phyloP scores from a whole-genome alignment of 2,797 vertebrate genomes.

The Cryptoblepharus egeriae region DNA sequence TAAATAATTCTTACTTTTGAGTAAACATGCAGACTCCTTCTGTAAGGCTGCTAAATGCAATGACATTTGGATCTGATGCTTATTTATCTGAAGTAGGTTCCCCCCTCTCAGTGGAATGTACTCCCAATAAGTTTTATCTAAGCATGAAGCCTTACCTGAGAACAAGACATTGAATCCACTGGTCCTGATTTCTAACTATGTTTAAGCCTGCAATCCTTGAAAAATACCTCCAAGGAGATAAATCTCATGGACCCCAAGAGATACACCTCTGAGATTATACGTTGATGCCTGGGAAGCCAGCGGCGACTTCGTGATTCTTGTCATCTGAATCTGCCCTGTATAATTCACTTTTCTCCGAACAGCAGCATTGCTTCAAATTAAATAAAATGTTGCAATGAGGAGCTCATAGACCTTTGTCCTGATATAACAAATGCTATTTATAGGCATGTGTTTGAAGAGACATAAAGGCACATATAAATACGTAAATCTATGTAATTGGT shows the following conservation, averaged over 20 bases:
- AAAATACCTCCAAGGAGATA: neutral
- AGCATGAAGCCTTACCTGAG: neutral
- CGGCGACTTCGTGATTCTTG: neutral
- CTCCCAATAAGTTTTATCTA: neutral
- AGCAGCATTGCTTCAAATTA: neutral
- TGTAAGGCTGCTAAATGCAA: neutral
- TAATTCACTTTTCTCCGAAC: neutral
- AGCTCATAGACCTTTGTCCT: conserved; percentile 14
- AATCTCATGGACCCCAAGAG: neutral
- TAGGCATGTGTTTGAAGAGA: conserved; percentile 27
- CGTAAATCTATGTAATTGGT: conserved; percentile 31
- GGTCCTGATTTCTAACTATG: neutral
- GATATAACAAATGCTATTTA: neutral
- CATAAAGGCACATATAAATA: conserved; percentile 44
- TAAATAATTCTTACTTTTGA: neutral
- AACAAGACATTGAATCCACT: no score
- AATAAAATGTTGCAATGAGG: neutral
- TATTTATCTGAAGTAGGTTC: neutral
- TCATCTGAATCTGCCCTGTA: neutral
- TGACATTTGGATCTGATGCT: neutral
- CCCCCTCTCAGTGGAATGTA: neutral
- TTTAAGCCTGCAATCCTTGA: neutral
- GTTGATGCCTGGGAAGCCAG: neutral
- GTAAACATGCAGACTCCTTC: neutral
- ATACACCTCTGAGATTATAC: neutral